A percentile compares a stretch with the other conserved stretches of the same genome.
Conservation (phyloP, 2,797 vertebrate species). For the Platyrinchus mystaceus region DNA sequence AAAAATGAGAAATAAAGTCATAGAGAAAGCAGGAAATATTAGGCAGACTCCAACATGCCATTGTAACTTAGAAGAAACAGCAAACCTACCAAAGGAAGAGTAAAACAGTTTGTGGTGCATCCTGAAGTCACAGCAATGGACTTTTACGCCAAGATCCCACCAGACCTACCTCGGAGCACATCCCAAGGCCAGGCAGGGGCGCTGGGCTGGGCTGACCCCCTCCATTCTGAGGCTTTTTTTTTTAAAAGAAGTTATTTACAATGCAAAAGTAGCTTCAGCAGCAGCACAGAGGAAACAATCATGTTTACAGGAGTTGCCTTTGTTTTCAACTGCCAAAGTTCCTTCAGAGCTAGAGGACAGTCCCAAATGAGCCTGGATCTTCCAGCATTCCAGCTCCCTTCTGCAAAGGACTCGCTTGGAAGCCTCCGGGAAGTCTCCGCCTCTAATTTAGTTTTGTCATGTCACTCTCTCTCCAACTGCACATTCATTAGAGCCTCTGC, state of each 20-base stretch:
- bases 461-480: not conserved
- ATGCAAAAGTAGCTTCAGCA: slow-evolving; percentile 14
- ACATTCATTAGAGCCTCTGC: not conserved
- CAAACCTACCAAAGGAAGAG: not conserved
- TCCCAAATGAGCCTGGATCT: not conserved
- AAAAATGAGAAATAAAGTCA: not conserved
- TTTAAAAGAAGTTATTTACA: not conserved
- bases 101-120: not conserved
- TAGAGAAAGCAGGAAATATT: not conserved
- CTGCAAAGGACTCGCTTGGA: not conserved
- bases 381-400: slow-evolving; percentile 21
- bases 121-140: not conserved
- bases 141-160: not conserved
- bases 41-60: not conserved
- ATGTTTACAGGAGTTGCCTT: not conserved
- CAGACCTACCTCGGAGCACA: slow-evolving; percentile 46
- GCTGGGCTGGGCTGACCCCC: not conserved
- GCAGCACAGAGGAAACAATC: not conserved
- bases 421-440: not conserved
- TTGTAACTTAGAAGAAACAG: not conserved
- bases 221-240: not conserved
- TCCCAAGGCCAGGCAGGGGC: not conserved
- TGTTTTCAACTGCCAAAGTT: slow-evolving; percentile 32
- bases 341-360: not conserved
- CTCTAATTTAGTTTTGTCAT: slow-evolving; percentile 9